Base-by-base conservation (phyloP, 2,797 vertebrate species). In the Basileuterus tristriatus region DNA sequence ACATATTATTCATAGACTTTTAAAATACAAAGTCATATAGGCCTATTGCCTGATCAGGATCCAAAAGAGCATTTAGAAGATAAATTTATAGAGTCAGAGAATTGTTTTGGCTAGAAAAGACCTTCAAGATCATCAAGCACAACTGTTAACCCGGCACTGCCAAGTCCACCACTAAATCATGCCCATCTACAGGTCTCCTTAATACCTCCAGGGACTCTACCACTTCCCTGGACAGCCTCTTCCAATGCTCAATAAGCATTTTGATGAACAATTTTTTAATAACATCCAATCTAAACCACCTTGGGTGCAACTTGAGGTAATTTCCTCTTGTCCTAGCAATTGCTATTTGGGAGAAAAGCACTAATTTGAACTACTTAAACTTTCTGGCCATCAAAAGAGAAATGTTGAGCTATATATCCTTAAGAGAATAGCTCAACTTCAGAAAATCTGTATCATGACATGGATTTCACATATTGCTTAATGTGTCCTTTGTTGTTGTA, bases 221-320 rank as follows among this genome's bases (percentile, higher is more conserved):
- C n/a, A 44, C 17, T 34, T 63, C 56, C 29, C 21, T 44, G 29
- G 29, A 4, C 50, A 63, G 6, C 13, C 24, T 64, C 16, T 30
- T 70, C 15, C 36, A 69, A 23, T 29, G 15, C 18, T 75, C 34
- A 55, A 2, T n/a, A 29, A 29, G 14, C 36, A 26, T 34, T 77
- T 9, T 26, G 23, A 29, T 30, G 29, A 63, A 50, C 14, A 70
- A 44, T 9, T 22, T 44, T 49, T 58, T 34, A 29, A 11, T 26
- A 44, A 63, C 11, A 76, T 13, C 27, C 43, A 39, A 23, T 50
- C 14, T 39, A 70, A 89, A 63, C 23, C 14, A 44, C 29, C 29
- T n/a, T 6, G 2, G 8, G 8, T 34, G 13, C 24, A 70, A 50
- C 23, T 34, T 15, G 14, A 26, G 4, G 12, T 32, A 0, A 22